A percentile compares a stretch with the other conserved stretches of the same genome.
These are phyloP conservation scores for Corythornis cristatus DNA, from an alignment of 2,113 vertebrate species.

Conservation along the genomic window DNA sequence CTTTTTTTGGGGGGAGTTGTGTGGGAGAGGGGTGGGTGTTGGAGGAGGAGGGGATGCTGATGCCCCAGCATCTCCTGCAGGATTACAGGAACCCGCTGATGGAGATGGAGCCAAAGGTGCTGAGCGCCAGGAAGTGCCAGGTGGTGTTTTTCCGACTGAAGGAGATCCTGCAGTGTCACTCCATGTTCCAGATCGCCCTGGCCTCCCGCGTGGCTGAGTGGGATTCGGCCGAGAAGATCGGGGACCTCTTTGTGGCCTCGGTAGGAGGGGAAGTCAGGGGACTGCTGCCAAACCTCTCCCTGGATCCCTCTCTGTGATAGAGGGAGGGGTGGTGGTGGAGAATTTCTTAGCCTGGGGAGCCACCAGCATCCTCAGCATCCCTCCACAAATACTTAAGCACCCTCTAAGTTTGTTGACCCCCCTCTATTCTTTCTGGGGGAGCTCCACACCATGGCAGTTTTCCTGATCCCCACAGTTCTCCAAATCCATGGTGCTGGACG, in stretches of 20 bases:
- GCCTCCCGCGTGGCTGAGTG: conserved; percentile 91
- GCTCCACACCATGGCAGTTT: rapidly evolving
- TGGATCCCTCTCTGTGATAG: rapidly evolving
- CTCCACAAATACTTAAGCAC: not conserved
- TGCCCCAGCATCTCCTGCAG: not conserved
- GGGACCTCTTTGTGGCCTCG: conserved; percentile 94
- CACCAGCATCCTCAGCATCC: not conserved
- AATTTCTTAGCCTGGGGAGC: not conserved
- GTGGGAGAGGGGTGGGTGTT: no score
- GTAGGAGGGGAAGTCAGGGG: conserved; percentile 50
- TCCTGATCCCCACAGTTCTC: conserved; percentile 83
- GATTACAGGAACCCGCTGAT: conserved; percentile 90
- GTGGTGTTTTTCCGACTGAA: conserved; percentile 86
- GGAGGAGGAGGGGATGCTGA: not conserved
- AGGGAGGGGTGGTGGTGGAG: rapidly evolving
- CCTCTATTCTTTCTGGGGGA: no score
- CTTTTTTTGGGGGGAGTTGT: no score
- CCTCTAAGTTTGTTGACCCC: rapidly evolving
- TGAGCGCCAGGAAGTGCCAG: conserved; percentile 89
- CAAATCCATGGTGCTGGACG: conserved; percentile 96
- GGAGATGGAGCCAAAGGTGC: conserved; percentile 89
- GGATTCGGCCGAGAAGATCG: conserved; percentile 90
- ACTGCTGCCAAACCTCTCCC: rapidly evolving
- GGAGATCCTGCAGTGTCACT: conserved; percentile 95
- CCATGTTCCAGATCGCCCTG: conserved; percentile 95